phyloP scores from a whole-genome alignment of 2,113 vertebrate genomes.

The Athene noctua region DNA sequence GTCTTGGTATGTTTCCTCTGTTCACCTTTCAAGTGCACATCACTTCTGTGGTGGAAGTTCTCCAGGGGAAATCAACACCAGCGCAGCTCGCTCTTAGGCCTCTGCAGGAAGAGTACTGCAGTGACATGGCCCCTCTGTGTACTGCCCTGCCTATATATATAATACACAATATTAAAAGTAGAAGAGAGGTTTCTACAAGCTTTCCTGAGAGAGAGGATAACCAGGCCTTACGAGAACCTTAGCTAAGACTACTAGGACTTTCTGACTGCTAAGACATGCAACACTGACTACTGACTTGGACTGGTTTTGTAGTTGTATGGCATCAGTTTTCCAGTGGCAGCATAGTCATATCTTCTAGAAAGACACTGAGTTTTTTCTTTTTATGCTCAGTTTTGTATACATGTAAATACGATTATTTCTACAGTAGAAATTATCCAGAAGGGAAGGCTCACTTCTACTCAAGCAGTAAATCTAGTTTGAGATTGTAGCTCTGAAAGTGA shows the following conservation, averaged over 20 bases:
- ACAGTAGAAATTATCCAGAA: neutral
- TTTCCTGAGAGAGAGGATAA: neutral
- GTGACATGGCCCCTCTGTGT: rapidly evolving
- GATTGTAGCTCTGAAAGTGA: neutral
- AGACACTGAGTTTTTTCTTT: neutral
- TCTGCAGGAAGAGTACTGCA: neutral
- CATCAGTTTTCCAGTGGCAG: neutral
- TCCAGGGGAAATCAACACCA: neutral
- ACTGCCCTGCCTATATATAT: neutral
- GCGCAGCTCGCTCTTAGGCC: neutral
- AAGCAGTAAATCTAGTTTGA: neutral
- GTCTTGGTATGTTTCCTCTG: neutral
- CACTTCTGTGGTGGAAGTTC: neutral
- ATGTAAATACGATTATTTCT: neutral
- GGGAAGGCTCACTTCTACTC: neutral
- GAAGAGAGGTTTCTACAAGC: neutral
- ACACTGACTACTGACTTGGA: neutral
- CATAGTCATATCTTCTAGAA: neutral
- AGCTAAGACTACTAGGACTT: neutral
- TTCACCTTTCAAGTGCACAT: neutral
- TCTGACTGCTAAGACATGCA: neutral
- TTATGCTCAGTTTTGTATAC: neutral
- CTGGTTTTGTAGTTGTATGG: neutral
- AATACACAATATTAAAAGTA: neutral
- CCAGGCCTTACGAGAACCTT: neutral